Percentiles rank a stretch among this genome's conserved stretches.
Evolutionary conservation across 2,888 invertebrate genomes (phyloP).

Genomic region (Busseola fusca): DNA sequence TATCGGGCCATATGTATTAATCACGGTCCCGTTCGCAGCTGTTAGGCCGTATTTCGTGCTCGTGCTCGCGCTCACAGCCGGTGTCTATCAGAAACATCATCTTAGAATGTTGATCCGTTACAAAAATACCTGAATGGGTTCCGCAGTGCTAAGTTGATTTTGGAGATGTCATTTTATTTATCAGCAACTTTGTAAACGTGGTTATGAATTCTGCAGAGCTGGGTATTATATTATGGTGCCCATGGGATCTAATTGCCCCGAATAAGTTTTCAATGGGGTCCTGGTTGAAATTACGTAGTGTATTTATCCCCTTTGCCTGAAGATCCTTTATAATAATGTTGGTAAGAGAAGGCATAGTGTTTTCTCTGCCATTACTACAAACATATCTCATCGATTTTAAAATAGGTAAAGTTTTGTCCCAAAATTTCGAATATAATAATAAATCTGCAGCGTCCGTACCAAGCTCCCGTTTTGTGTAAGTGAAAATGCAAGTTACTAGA

Average conservation of each 20-base stretch:
- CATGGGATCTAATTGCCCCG: neutral
- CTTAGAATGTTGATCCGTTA: neutral
- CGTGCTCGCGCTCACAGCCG: too few relatives aligned
- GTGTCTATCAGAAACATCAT: neutral
- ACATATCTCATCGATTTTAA: neutral
- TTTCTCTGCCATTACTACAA: neutral
- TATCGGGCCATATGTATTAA: constrained; percentile 3
- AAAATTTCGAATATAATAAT: neutral
- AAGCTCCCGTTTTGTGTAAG: neutral
- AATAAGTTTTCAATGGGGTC: neutral
- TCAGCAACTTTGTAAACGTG: neutral
- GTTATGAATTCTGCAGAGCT: neutral
- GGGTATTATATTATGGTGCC: neutral
- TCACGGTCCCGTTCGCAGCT: constrained; percentile 2
- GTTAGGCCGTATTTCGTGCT: constrained; percentile 6
- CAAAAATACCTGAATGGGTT: too few relatives aligned
- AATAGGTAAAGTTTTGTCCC: neutral
- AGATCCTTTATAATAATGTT: neutral
- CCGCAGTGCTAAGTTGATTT: too few relatives aligned
- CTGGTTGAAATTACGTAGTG: neutral
- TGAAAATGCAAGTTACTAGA: neutral
- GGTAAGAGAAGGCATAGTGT: neutral
- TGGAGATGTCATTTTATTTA: neutral
- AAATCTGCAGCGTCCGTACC: neutral
- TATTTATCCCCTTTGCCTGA: neutral